These are phyloP conservation scores for Sorex araneus DNA, from an alignment of 2,113 vertebrate species.

Conservation along the genomic window DNA sequence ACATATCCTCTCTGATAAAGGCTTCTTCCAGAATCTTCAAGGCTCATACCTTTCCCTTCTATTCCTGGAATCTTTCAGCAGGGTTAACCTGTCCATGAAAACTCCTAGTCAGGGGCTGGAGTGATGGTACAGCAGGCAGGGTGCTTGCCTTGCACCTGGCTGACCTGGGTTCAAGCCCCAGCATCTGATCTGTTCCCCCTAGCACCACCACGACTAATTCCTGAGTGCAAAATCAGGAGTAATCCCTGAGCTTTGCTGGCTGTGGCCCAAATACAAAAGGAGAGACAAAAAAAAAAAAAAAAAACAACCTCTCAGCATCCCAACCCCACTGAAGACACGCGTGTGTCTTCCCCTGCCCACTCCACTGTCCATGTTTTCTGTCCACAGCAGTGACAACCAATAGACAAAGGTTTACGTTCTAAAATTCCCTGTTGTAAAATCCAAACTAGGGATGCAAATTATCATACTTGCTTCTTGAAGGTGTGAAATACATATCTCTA, in stretches of 20 bases:
- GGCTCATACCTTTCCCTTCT: slow-evolving; percentile 21
- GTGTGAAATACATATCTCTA: neutral
- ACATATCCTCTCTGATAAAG: neutral
- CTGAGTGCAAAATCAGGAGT: no score
- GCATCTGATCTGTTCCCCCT: no score
- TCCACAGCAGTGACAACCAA: neutral
- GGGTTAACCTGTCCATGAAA: neutral
- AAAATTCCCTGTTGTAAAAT: neutral
- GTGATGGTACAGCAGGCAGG: no score
- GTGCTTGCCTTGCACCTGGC: no score
- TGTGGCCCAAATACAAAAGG: no score
- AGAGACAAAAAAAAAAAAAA: no score
- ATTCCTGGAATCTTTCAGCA: neutral
- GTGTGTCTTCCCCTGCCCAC: neutral
- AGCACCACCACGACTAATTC: no score
- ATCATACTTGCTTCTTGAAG: neutral
- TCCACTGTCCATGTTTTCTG: no score
- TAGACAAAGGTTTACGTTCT: neutral
- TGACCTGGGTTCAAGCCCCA: no score
- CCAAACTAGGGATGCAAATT: neutral
- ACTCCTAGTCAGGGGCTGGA: neutral
- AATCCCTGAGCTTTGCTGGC: no score
- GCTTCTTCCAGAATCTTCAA: neutral
- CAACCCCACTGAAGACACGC: neutral
- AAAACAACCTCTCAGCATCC: neutral